A percentile compares a stretch with the other conserved stretches of the same genome.
These are phyloP conservation scores for Tetrao urogallus DNA, from an alignment of 2,113 vertebrate species.

Conservation along the genomic window DNA sequence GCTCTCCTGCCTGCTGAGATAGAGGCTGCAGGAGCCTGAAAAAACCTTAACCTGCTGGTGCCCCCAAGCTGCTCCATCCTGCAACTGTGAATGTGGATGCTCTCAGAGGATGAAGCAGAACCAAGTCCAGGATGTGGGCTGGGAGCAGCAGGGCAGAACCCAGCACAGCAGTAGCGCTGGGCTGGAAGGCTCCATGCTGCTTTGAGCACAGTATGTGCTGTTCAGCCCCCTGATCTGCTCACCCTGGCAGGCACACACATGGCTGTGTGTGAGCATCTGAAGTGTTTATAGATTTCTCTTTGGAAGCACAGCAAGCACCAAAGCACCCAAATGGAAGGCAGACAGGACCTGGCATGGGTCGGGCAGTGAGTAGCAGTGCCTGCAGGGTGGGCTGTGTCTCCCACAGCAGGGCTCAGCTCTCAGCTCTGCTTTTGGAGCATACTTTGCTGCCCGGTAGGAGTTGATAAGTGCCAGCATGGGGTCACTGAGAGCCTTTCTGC, in stretches of 20 bases:
- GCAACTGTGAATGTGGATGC: neutral
- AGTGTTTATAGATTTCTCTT: neutral
- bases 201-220: neutral
- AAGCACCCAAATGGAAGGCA: neutral
- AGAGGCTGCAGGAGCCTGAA: neutral
- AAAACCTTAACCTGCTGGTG: constrained; percentile 22
- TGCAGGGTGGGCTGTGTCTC: neutral
- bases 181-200: neutral
- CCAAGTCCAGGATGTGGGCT: neutral
- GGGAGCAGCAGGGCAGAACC: neutral
- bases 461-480: neutral
- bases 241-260: neutral
- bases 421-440: neutral
- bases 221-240: no score
- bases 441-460: neutral
- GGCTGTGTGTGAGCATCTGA: neutral
- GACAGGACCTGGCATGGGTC: neutral
- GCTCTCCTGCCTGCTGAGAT: neutral
- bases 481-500: neutral
- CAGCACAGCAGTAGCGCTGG: neutral
- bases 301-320: neutral
- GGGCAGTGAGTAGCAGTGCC: neutral
- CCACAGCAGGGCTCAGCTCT: neutral
- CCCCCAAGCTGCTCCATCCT: constrained; percentile 27
- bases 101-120: neutral